Percentiles rank a stretch among this genome's conserved stretches.
These are phyloP conservation scores for Lutraria lutraria DNA, from an alignment of 2,888 invertebrate genomes.

Conservation along the genomic window DNA sequence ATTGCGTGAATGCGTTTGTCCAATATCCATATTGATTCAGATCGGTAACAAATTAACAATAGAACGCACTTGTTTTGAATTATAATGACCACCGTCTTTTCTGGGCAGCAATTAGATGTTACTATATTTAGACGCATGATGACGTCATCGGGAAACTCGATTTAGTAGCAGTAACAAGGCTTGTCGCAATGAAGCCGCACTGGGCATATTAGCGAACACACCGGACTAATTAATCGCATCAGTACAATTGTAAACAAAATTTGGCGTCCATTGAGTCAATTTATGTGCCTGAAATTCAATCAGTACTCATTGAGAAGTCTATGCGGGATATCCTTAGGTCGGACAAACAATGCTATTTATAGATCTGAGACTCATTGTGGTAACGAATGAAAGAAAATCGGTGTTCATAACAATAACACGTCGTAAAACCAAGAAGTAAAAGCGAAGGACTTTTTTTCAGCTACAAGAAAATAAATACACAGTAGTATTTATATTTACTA, in stretches of 20 bases:
- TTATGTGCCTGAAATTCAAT: background rate
- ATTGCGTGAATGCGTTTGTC: background rate
- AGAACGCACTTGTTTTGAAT: background rate
- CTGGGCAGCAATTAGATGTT: background rate
- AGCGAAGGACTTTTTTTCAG: too few species aligned
- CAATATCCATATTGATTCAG: background rate
- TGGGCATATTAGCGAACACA: background rate
- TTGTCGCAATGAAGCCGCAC: background rate
- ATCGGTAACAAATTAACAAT: background rate
- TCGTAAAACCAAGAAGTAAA: too few species aligned
- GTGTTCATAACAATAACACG: too few species aligned
- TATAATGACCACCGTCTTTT: background rate
- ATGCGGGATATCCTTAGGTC: too few species aligned
- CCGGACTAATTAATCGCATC: background rate
- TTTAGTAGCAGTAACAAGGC: background rate
- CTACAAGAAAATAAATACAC: too few species aligned
- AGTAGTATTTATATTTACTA: too few species aligned
- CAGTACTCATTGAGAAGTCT: background rate
- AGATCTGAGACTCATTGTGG: too few species aligned
- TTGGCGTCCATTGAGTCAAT: background rate
- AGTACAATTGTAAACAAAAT: constrained; percentile 6
- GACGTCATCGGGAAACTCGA: constrained; percentile 19
- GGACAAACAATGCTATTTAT: too few species aligned
- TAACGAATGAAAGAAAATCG: too few species aligned
- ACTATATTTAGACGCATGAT: background rate